phyloP scores from a whole-genome alignment of 2,113 vertebrate genomes.

The Tauraco erythrolophus region DNA sequence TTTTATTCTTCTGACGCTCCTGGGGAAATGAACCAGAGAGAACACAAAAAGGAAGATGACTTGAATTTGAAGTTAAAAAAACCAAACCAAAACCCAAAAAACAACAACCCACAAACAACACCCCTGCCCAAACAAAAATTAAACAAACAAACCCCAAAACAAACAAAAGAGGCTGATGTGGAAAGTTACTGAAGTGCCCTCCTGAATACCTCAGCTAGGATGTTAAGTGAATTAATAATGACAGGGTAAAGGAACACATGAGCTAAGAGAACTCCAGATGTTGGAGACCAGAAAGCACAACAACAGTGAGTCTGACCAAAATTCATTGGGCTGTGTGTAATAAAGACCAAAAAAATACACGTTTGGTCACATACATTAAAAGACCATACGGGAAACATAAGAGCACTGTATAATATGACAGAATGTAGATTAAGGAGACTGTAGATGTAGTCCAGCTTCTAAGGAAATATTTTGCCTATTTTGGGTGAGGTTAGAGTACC shows the following conservation, averaged over 20 bases:
- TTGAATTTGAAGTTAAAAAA: background rate
- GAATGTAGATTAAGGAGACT: background rate
- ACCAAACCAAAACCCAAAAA: too few species aligned
- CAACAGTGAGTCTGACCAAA: background rate
- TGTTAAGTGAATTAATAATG: background rate
- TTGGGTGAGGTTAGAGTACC: background rate
- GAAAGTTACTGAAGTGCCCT: background rate
- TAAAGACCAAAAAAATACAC: background rate
- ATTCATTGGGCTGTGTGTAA: background rate
- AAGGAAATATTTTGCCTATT: background rate
- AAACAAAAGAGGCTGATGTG: background rate
- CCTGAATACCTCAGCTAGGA: background rate
- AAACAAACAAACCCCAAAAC: background rate
- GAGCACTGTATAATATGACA: background rate
- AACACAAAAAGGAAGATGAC: background rate
- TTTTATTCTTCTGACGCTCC: background rate
- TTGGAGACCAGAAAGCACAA: background rate
- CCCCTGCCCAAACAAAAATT: background rate
- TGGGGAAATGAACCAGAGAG: background rate
- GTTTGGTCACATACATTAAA: background rate
- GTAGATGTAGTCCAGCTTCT: background rate
- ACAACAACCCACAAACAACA: accelerated
- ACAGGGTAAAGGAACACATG: background rate
- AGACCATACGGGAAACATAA: background rate
- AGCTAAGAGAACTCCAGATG: background rate